Percentiles rank a stretch among this genome's conserved stretches.
Evolutionary conservation across 2,113 vertebrate species (phyloP).

Genomic region (human): DNA sequence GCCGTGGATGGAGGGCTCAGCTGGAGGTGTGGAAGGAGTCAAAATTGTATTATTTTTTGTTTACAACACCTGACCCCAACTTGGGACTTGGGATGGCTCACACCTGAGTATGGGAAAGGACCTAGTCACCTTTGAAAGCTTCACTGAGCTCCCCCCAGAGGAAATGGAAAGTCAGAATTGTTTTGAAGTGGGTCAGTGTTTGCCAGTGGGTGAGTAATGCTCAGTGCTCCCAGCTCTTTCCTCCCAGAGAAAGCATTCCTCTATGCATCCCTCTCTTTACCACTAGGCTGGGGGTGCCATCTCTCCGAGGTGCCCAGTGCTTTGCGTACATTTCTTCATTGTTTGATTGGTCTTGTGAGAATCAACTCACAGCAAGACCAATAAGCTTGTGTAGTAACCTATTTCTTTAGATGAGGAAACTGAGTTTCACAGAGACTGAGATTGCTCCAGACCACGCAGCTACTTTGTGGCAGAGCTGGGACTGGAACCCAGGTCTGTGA

Average conservation of each 20-base stretch:
- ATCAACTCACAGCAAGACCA: not conserved
- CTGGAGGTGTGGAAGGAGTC: not conserved
- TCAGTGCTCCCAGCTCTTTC: not conserved
- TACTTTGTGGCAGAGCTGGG: not conserved
- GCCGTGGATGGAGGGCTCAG: no score
- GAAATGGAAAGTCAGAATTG: conserved; percentile 21
- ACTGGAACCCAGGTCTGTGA: not conserved
- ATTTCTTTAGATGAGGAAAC: not conserved
- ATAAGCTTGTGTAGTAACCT: not conserved
- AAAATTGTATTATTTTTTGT: not conserved
- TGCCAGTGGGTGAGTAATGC: not conserved
- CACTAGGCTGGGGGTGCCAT: not conserved
- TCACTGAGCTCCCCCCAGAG: conserved; percentile 7
- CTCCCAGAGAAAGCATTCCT: not conserved
- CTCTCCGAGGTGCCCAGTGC: fast-evolving
- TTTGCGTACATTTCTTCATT: not conserved
- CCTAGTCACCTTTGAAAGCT: not conserved
- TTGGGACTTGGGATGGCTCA: not conserved
- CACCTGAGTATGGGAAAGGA: not conserved
- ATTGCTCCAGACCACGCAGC: not conserved
- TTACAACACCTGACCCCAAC: not conserved
- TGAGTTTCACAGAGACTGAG: not conserved
- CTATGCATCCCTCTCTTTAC: not conserved
- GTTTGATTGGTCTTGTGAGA: not conserved
- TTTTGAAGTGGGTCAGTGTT: not conserved